Evolutionary conservation across 92 coral and sea anemone genomes (phyloP), one percentile per base, ranked within the genome.

Genomic region (Galaxea fascicularis): DNA sequence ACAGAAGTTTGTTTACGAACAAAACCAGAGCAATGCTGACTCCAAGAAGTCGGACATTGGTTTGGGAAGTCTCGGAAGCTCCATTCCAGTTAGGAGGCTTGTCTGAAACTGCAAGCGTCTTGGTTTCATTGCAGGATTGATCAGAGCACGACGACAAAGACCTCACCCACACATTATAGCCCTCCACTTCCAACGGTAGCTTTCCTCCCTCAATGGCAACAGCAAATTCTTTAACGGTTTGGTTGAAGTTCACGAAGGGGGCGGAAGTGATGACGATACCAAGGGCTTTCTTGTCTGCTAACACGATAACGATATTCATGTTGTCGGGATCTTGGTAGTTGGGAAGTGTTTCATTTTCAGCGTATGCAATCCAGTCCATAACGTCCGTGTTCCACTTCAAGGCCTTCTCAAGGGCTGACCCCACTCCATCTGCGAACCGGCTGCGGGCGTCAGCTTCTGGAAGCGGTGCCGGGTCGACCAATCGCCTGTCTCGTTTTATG

Each of bases 391-490:
- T 82, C 93, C 95, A 86, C 17, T 71, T 53, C 72, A 85, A 65
- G 28, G 74, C 12, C 6, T 27, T 77, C 15, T 89, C 92, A 52
- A 85, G 70, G 77, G 81, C 82, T 49, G 87, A 66, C 11, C 69
- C 86, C 21, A 91, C 85, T 72, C 69, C 67, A 17, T 80, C 75
- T 18, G 92, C 94, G 22, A 91, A 91, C 74, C 85, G 73, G 68
- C 86, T 81, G 52, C 67, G 47, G 10, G 64, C 68, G 27, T 91
- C 94, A 28, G 83, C 75, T 5, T 91, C 85, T 11, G 88, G 72
- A n/a, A 91, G 80, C 10, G 69, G 20, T 72, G 59, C 6, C 41
- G 41, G 41, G 26, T 88, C 85, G 24, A 20, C 53, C 14, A 63
- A 14, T 26, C 71, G 59, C 29, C 56, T 35, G 3, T 14, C 17